A percentile compares a stretch with the other conserved stretches of the same genome.
These are phyloP conservation scores for Guaruba guarouba DNA, from an alignment of 2,113 vertebrate species.

Conservation along the genomic window DNA sequence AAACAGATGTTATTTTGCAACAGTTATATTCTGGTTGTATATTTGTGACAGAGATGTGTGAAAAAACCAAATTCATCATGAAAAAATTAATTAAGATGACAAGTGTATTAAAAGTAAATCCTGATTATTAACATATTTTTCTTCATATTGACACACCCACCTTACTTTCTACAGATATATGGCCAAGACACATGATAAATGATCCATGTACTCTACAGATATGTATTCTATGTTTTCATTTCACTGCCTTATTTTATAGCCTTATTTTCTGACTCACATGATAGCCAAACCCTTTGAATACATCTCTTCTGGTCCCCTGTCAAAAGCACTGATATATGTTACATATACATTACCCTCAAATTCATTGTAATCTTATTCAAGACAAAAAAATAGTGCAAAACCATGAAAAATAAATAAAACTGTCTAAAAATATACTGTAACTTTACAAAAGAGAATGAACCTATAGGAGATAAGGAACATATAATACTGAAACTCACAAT, in stretches of 20 bases:
- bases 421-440: neutral
- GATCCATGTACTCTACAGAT: neutral
- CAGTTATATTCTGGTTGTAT: neutral
- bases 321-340: neutral
- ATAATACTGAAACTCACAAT: neutral
- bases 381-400: neutral
- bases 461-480: neutral
- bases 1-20: neutral
- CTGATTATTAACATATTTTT: neutral
- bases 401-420: neutral
- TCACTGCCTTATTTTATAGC: neutral
- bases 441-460: fast-evolving
- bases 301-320: neutral
- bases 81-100: neutral
- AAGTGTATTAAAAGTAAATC: neutral
- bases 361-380: neutral
- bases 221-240: neutral
- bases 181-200: neutral
- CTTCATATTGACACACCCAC: neutral
- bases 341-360: neutral
- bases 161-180: neutral
- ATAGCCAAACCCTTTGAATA: neutral
- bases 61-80: neutral
- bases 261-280: neutral
- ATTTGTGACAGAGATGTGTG: neutral